phyloP scores from a whole-genome alignment of 1,140 invertebrate species.

The Gerris buenoi region DNA sequence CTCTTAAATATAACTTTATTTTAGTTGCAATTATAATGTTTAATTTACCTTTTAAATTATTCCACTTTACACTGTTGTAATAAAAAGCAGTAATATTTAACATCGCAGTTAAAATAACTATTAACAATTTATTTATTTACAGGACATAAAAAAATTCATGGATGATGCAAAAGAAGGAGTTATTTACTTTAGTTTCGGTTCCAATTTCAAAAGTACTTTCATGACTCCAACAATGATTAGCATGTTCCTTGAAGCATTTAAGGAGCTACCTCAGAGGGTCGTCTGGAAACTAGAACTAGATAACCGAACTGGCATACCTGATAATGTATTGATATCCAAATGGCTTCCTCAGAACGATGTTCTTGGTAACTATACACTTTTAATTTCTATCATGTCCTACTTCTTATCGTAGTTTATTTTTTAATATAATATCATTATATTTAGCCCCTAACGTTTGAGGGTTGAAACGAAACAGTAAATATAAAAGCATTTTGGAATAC shows the following conservation, averaged over 20 bases:
- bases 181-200: constrained; percentile 45
- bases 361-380: constrained; percentile 35
- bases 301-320: constrained; percentile 33
- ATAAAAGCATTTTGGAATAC: too few relatives aligned
- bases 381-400: not conserved
- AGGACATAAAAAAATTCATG: constrained; percentile 39
- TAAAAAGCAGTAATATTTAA: too few relatives aligned
- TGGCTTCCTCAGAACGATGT: constrained; percentile 57
- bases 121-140: not conserved
- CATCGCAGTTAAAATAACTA: too few relatives aligned
- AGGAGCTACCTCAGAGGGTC: constrained; percentile 36
- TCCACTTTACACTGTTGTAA: too few relatives aligned
- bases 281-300: constrained; percentile 59
- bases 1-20: not conserved
- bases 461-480: too few relatives aligned
- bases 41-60: not conserved
- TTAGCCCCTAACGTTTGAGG: too few relatives aligned
- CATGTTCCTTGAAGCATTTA: constrained; percentile 14
- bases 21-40: not conserved
- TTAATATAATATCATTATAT: too few relatives aligned
- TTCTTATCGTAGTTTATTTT: too few relatives aligned
- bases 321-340: constrained; percentile 43
- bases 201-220: constrained; percentile 41
- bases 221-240: constrained; percentile 37
- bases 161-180: constrained; percentile 37